Evolutionary conservation across 2,888 invertebrate genomes (phyloP), one percentile per base, ranked within the genome.

Genomic region (Eilema sororculum): DNA sequence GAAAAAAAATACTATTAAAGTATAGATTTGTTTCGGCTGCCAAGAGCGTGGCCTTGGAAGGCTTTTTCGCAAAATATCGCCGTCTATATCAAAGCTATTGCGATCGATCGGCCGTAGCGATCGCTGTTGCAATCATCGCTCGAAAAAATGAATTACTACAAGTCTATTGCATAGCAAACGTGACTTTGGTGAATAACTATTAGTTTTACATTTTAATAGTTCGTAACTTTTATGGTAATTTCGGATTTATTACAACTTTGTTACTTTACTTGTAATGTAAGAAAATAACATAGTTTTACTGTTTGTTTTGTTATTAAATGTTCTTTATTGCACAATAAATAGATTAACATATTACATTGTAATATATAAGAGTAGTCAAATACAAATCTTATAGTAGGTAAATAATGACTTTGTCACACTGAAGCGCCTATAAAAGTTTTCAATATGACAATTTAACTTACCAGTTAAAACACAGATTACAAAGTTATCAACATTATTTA

Each of bases 1-100:
- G 84, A 86, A 88, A 88, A 84, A 81, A 80, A 83, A 87, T 80
- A 83, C 86, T 89, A 89, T 89, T 89, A 90, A 91, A 87, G 87
- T 88, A 89, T 89, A 90, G 90, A 94, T 94, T 94, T 90, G 94
- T 92, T 89, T 90, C 94, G 91, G 88, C 88, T 85, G 82, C 87
- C 89, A 88, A 90, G 87, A 86, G 82, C 86, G 83, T 79, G 90
- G 88, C 94, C 94, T 94, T 94, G 92, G 82, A 75, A 80, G 80
- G 73, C 82, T 87, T 93, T 93, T 92, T 81, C 91, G 92, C 91
- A 89, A 92, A 92, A 80, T 80, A 73, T 72, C 77, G 69, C 73
- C 77, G 77, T 79, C 75, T 84, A 78, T 79, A 86, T 88, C 86
- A 79, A 87, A 84, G 84, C 81, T 72, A 89, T 91, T 91, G 91